Evolutionary conservation across 2,113 vertebrate species (phyloP).

Genomic region (Clarias batrachus): DNA sequence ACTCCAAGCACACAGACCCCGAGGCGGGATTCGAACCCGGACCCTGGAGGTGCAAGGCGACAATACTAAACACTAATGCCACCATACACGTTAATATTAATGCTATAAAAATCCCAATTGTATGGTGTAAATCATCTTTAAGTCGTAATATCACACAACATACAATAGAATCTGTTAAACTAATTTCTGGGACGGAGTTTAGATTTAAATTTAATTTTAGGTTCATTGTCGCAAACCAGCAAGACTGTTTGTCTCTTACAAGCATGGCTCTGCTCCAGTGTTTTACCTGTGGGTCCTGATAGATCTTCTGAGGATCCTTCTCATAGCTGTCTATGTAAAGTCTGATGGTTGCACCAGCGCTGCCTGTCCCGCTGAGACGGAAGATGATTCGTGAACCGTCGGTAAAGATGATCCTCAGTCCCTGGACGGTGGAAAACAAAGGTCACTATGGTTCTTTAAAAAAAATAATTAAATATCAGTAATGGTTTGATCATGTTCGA

Average conservation of each 20-base stretch:
- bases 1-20: no score
- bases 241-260: not conserved
- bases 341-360: slow-evolving; percentile 89
- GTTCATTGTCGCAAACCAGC: no score
- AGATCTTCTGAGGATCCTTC: slow-evolving; percentile 87
- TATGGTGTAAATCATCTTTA: not conserved
- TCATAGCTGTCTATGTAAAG: slow-evolving; percentile 98
- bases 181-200: not conserved
- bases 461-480: not conserved
- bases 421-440: slow-evolving; percentile 69
- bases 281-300: slow-evolving; percentile 89
- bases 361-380: slow-evolving; percentile 95
- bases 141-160: not conserved
- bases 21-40: no score
- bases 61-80: no score
- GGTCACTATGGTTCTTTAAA: slow-evolving; percentile 3
- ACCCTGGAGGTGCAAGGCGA: no score
- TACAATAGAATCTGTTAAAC: not conserved
- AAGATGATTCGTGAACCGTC: slow-evolving; percentile 96
- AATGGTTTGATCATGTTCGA: not conserved
- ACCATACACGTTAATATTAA: no score
- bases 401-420: slow-evolving; percentile 90
- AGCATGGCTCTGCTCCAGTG: not conserved
- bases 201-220: no score
- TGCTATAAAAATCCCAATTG: not conserved